Evolutionary conservation across 2,888 invertebrate genomes (phyloP), one percentile per base, ranked within the genome.

Genomic region (Scaptomyza cyrtandrae): DNA sequence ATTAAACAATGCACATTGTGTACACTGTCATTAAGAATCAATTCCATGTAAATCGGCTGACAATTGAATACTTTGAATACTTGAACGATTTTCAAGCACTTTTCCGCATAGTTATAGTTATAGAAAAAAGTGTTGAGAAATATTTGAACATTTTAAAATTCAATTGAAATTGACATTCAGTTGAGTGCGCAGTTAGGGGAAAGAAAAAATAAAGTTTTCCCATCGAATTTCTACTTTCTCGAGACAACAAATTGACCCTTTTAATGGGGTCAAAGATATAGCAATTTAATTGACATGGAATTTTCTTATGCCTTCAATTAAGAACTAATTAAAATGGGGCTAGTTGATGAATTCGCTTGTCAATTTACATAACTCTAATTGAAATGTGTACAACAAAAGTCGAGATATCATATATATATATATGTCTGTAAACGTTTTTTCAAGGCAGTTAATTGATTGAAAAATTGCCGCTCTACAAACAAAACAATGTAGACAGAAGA

Each of bases 21-120:
- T 61, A 65, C 50, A 48, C 13, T 39, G 61, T 41, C 62, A 37
- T 59, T 59, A 39, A 44, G 44, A 62, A 56, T 61, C 55, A 75
- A 55, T 75, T 63, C 57, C 70, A 75, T 66, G 37, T 58, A 52
- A 63, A 66, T 75, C 45, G 10, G 48, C 69, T 69, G 61, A 54
- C 69, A 74, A 74, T 74, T 69, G 69, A 65, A n/a, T n/a, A n/a
- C 78, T 68, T 75, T 78, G 68, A 65, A 57, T 60, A n/a, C 43
- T 37, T n/a, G 46, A 45, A 31, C 27, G 59, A 64, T 24, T 63
- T 46, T 39, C 11, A 6, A 49, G 24, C 56, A 53, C 41, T 65
- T 63, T 75, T 76, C 75, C 79, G 76, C 76, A 79, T 79, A 50
- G 71, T 45, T 78, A 79, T 79, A 50, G 71, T 45, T 78, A 16